These are phyloP conservation scores for Tachystola acroxantha DNA, from an alignment of 2,888 invertebrate genomes.

Conservation along the genomic window DNA sequence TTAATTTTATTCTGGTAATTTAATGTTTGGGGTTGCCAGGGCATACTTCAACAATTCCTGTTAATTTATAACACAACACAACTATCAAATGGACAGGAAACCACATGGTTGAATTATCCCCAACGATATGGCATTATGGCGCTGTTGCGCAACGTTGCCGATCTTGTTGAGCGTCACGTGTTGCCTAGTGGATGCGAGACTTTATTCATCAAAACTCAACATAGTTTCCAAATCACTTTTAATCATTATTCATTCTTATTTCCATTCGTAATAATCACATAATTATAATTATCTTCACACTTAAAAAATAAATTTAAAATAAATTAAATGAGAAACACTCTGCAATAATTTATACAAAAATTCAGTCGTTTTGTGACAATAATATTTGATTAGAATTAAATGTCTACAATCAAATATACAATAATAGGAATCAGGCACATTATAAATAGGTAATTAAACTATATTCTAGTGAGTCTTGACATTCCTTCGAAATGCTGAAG, in stretches of 20 bases:
- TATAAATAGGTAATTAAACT: slow-evolving; percentile 42
- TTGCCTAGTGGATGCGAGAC: no score
- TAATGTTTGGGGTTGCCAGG: no score
- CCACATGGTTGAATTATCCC: no score
- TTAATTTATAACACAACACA: no score
- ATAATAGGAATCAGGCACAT: slow-evolving; percentile 78
- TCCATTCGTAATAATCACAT: slow-evolving; percentile 73
- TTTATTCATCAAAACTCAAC: slow-evolving; percentile 22
- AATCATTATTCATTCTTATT: slow-evolving; percentile 72
- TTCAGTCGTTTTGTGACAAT: slow-evolving; percentile 74
- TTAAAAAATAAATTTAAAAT: slow-evolving; percentile 73
- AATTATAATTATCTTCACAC: slow-evolving; percentile 75
- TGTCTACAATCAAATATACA: slow-evolving; percentile 70
- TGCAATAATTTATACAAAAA: slow-evolving; percentile 75
- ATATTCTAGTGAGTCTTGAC: slow-evolving; percentile 57
- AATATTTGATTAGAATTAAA: slow-evolving; percentile 70
- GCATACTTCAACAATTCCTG: no score
- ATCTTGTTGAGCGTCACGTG: no score
- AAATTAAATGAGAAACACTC: slow-evolving; percentile 73
- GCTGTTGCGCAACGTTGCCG: no score
- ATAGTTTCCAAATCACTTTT: slow-evolving; percentile 57
- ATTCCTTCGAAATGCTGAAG: slow-evolving; percentile 35
- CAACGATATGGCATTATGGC: no score
- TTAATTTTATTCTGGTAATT: background rate
- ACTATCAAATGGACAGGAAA: no score